Conservation (phyloP, 2,888 invertebrate species). For the Caenorhabditis uteleia region DNA sequence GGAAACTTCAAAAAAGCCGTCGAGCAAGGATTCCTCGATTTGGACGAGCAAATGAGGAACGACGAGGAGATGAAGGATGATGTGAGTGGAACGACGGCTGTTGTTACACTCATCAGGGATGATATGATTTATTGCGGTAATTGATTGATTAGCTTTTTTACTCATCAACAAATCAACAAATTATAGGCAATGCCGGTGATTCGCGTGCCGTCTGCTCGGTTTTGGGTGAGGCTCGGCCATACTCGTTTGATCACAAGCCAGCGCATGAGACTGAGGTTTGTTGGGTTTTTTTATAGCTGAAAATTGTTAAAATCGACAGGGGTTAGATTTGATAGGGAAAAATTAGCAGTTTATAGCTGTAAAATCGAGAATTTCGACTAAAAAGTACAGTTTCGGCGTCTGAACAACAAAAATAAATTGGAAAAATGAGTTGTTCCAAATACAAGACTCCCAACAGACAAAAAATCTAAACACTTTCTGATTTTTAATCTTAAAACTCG, state of each 20-base stretch:
- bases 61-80: slow-evolving; percentile 88
- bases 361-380: background rate
- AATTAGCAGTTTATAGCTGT: background rate
- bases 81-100: slow-evolving; percentile 92
- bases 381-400: no score
- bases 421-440: no score
- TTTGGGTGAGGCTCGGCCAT: slow-evolving; percentile 79
- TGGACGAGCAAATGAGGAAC: slow-evolving; percentile 83
- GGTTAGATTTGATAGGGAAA: no score
- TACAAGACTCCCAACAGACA: no score
- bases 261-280: slow-evolving; percentile 40
- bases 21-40: slow-evolving; percentile 85
- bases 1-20: slow-evolving; percentile 86
- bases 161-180: no score
- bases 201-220: slow-evolving; percentile 91
- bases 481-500: no score
- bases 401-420: no score
- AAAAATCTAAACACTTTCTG: no score
- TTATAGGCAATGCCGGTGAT: slow-evolving; percentile 90
- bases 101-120: slow-evolving; percentile 80
- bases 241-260: slow-evolving; percentile 89
- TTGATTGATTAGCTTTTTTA: slow-evolving; percentile 9
- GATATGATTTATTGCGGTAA: slow-evolving; percentile 83
- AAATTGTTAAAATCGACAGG: no score
- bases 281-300: background rate